Percentiles rank a stretch among this genome's conserved stretches.
These are phyloP conservation scores for Drosophila affinis DNA, from an alignment of 2,888 invertebrate species.

Conservation along the genomic window DNA sequence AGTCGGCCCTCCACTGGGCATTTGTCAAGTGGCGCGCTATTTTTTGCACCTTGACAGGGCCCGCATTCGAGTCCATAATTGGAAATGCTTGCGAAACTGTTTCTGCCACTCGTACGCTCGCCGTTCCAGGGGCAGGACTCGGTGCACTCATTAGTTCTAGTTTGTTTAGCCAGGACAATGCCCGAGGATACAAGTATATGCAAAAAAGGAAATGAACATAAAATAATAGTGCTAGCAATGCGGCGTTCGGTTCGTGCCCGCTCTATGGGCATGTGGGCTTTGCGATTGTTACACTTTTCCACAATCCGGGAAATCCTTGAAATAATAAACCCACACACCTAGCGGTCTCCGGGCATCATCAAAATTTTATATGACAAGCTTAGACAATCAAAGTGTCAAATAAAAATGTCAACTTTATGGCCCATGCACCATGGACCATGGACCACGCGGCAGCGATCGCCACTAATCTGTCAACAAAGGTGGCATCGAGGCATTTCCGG, in stretches of 20 bases:
- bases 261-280: constrained; percentile 50
- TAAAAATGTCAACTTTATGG: constrained; percentile 76
- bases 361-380: constrained; percentile 62
- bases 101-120: constrained; percentile 35
- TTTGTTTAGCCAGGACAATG: constrained; percentile 63
- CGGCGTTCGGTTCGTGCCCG: constrained; percentile 53
- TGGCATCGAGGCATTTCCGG: constrained; percentile 57
- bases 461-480: constrained; percentile 76
- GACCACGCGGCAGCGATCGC: constrained; percentile 47
- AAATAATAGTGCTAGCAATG: constrained; percentile 11
- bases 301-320: not conserved
- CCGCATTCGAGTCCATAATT: constrained; percentile 64
- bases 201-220: constrained; percentile 18
- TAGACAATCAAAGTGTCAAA: constrained; percentile 78
- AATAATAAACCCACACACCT: constrained; percentile 37
- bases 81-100: constrained; percentile 56
- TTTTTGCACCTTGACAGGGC: constrained; percentile 73
- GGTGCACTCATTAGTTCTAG: constrained; percentile 70
- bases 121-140: constrained; percentile 7
- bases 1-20: constrained; percentile 32
- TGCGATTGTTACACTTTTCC: constrained; percentile 23
- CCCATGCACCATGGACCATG: constrained; percentile 11
- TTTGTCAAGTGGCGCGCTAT: constrained; percentile 72
- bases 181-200: constrained; percentile 8
- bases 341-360: not conserved